A percentile compares a stretch with the other conserved stretches of the same genome.
These are phyloP conservation scores for Phoebastria nigripes DNA, from an alignment of 2,797 vertebrate species.

Conservation along the genomic window DNA sequence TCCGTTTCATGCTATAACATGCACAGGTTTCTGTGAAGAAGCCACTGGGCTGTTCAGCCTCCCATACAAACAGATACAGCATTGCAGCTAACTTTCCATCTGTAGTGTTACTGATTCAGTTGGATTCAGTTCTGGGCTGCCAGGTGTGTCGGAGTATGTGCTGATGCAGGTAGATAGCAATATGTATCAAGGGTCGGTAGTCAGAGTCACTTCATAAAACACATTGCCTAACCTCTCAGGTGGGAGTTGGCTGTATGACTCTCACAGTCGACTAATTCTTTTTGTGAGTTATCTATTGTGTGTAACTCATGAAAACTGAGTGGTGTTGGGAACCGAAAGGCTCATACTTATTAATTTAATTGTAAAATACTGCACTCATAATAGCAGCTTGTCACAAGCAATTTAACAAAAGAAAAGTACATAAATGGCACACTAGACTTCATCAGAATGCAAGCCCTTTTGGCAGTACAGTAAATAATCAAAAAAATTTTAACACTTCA, in stretches of 20 bases:
- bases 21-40: background rate
- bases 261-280: background rate
- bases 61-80: background rate
- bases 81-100: background rate
- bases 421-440: background rate
- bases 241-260: background rate
- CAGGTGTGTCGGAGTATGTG: background rate
- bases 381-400: background rate
- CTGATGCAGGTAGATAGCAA: background rate
- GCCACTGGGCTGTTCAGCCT: background rate
- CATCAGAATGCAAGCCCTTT: background rate
- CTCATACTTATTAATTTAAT: background rate
- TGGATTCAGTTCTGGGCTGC: background rate
- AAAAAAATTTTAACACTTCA: background rate
- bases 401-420: background rate
- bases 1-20: background rate
- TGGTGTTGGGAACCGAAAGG: background rate
- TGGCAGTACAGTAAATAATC: background rate
- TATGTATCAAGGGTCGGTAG: background rate
- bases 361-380: background rate
- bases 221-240: background rate
- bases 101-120: accelerated
- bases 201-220: no score
- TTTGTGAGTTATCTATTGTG: background rate
- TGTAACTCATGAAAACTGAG: background rate